Conservation (phyloP, 2,888 invertebrate genomes). For the Aphodius sticticus region DNA sequence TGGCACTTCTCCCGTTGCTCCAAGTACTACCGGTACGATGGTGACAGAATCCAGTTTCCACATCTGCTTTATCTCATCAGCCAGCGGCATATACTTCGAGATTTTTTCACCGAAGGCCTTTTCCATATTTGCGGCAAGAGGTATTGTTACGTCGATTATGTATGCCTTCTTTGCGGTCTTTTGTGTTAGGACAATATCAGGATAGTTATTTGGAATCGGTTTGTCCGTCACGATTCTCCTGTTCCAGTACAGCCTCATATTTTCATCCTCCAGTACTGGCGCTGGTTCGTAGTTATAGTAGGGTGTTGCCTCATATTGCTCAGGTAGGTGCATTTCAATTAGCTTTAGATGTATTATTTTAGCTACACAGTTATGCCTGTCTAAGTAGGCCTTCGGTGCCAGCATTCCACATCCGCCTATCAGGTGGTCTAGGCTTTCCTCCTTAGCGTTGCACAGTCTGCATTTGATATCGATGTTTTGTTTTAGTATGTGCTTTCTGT, state of each 20-base stretch:
- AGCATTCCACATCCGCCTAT: slow-evolving; percentile 23
- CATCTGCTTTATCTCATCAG: slow-evolving; percentile 24
- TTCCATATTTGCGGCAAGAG: slow-evolving; percentile 5
- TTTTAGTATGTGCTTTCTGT: neutral
- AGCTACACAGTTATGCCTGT: slow-evolving; percentile 12
- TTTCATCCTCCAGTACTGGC: slow-evolving; percentile 6
- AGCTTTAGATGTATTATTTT: slow-evolving; percentile 22
- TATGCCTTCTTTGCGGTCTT: neutral
- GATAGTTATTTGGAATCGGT: slow-evolving; percentile 14
- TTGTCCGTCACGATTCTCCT: slow-evolving; percentile 25
- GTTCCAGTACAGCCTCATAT: slow-evolving; percentile 24
- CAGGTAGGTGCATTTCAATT: neutral
- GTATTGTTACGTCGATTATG: slow-evolving; percentile 28
- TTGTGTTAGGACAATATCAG: slow-evolving; percentile 25
- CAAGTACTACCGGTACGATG: slow-evolving; percentile 26
- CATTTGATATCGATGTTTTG: slow-evolving; percentile 1
- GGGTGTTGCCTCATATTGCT: neutral
- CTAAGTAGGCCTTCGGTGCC: slow-evolving; percentile 22
- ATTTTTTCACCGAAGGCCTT: slow-evolving; percentile 24
- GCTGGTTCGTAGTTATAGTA: slow-evolving; percentile 24
- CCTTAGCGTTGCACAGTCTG: slow-evolving; percentile 20
- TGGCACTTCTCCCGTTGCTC: slow-evolving; percentile 29
- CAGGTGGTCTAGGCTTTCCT: slow-evolving; percentile 14
- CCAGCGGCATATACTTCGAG: slow-evolving; percentile 27
- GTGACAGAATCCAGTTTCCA: slow-evolving; percentile 21